Base-by-base conservation (phyloP, 2,113 vertebrate genomes). In the Saccopteryx leptura region DNA sequence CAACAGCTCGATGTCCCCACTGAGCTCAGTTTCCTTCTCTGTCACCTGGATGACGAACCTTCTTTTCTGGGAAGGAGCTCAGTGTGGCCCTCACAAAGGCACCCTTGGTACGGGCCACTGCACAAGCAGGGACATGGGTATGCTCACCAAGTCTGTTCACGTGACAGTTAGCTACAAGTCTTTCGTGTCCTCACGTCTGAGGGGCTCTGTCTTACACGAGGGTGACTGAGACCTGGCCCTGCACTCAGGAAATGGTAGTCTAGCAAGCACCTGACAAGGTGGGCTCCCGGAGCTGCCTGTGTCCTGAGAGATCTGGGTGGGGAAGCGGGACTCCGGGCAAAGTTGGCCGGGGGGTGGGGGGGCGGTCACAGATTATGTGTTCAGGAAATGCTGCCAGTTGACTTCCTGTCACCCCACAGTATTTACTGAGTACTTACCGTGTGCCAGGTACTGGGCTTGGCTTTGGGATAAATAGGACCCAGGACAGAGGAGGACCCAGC, bases 31-130 rank as follows among this genome's bases (percentile, higher is more conserved):
- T 11, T 65, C 23, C 88, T 71, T 14, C 58, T 50, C 75, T 28
- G 46, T 18, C 28, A 39, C 26, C 66, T 9, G 21, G 26, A 7
- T 0, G 1, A 19, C 46, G 56, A 61, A 4, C 19, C 12, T 28
- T n/a, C 26, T 56, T 87, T 48, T 50, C 63, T 18, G 17, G 84
- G 23, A 31, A 50, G 74, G 60, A 61, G 3, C 10, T 28, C 39
- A 24, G 31, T 1, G 0, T 4, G 24, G 33, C 12, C 6, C 66
- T 31, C 11, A 1, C 9, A 0, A 26, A 0, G 26, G 52, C 10
- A 1, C 21, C 19, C 61, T 1, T 1, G 8, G 12, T 60, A 39
- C 0, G 3, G 4, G 68, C 33, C 13, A 7, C 50, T 39, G 21
- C 0, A 6, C 7, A 26, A 58, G 24, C 33, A 19, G 65, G 60